These are phyloP conservation scores for Apolygus lucorum DNA, from an alignment of 1,140 invertebrate species.

Conservation along the genomic window DNA sequence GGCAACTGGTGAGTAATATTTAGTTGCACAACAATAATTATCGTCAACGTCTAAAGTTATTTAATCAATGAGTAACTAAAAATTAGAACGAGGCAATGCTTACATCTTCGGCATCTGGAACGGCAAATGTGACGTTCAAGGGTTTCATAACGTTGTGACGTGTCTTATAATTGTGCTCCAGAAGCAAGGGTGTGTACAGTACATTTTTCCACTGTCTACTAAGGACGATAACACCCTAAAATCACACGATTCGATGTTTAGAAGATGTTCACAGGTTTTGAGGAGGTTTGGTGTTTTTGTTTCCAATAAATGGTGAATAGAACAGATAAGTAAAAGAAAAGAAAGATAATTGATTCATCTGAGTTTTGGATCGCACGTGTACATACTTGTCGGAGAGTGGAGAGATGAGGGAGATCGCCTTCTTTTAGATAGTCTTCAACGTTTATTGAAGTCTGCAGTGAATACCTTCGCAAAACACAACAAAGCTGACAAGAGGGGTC, in stretches of 20 bases:
- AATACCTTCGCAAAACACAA: constrained; percentile 77
- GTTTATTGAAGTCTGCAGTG: constrained; percentile 59
- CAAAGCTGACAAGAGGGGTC: constrained; percentile 93
- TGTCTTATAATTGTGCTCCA: constrained; percentile 82
- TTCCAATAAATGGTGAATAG: too few species aligned
- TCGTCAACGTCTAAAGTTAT: too few species aligned
- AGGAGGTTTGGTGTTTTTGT: too few species aligned
- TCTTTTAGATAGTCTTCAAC: constrained; percentile 80
- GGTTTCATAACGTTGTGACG: constrained; percentile 60
- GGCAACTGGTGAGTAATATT: too few species aligned
- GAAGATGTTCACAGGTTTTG: too few species aligned
- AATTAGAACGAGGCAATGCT: constrained; percentile 31
- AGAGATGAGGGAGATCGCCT: constrained; percentile 72
- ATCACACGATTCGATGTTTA: too few species aligned
- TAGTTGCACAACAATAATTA: too few species aligned
- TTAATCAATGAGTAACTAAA: background rate
- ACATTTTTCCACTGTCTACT: constrained; percentile 96
- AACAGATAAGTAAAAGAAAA: background rate
- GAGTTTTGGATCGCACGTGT: too few species aligned
- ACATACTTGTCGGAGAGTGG: constrained; percentile 70
- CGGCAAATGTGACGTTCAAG: constrained; percentile 77
- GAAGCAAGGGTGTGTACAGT: constrained; percentile 81
- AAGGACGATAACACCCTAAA: constrained; percentile 77
- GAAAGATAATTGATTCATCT: background rate
- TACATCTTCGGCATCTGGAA: constrained; percentile 73